Evolutionary conservation across 2,113 vertebrate species (phyloP).

Genomic region (Collichthys lucidus): DNA sequence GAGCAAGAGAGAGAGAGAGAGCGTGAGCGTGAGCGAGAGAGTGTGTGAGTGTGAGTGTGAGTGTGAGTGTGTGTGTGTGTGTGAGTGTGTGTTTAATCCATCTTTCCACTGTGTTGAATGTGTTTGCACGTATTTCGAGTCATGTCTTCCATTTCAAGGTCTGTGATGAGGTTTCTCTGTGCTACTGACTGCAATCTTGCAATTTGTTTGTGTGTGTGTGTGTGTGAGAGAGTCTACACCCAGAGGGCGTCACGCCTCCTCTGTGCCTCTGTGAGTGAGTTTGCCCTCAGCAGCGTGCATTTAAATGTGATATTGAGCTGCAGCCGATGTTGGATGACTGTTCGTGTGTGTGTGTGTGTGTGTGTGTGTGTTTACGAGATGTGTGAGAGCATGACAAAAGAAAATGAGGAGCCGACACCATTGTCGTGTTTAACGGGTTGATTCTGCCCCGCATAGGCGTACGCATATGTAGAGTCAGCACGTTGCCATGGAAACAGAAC

Average conservation of each 20-base stretch:
- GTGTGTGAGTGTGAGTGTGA: too few relatives aligned
- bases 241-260: slow-evolving; percentile 14
- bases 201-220: not conserved
- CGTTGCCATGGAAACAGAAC: slow-evolving; percentile 31
- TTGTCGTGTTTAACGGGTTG: slow-evolving; percentile 32
- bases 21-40: not conserved
- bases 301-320: slow-evolving; percentile 58
- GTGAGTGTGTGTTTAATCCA: not conserved
- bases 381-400: slow-evolving; percentile 23
- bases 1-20: too few relatives aligned
- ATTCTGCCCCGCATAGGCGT: not conserved
- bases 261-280: slow-evolving; percentile 14
- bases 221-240: slow-evolving; percentile 3
- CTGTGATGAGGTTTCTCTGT: slow-evolving; percentile 7
- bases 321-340: not conserved
- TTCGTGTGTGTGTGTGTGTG: slow-evolving; percentile 4
- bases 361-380: not conserved
- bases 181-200: not conserved
- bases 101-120: not conserved
- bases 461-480: not conserved
- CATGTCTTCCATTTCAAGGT: slow-evolving; percentile 14
- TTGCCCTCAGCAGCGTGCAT: slow-evolving; percentile 38
- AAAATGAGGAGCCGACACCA: slow-evolving; percentile 19
- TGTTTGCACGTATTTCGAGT: not conserved
- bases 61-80: too few relatives aligned